These are phyloP conservation scores for Chloromyia formosa DNA, from an alignment of 2,888 invertebrate species.

Conservation along the genomic window DNA sequence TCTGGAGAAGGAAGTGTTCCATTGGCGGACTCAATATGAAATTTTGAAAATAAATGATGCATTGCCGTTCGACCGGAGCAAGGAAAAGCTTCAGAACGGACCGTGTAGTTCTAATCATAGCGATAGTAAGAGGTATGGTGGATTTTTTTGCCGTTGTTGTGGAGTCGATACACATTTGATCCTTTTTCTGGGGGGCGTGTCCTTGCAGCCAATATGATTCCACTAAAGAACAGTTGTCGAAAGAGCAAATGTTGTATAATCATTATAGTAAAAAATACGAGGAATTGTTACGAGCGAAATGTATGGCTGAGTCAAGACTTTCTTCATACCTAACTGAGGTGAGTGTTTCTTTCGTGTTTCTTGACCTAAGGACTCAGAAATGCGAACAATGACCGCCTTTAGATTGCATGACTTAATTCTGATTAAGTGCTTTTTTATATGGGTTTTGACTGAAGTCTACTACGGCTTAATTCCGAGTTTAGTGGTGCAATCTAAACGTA, in stretches of 20 bases:
- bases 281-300: slow-evolving; percentile 60
- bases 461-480: too few relatives aligned
- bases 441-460: too few relatives aligned
- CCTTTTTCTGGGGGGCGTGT: too few relatives aligned
- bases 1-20: slow-evolving; percentile 74
- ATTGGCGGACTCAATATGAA: slow-evolving; percentile 79
- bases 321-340: slow-evolving; percentile 63
- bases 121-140: slow-evolving; percentile 48
- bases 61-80: slow-evolving; percentile 45
- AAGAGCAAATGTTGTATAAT: slow-evolving; percentile 61
- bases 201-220: slow-evolving; percentile 42
- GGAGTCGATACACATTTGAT: not conserved
- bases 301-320: slow-evolving; percentile 60
- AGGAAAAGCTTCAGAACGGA: slow-evolving; percentile 47
- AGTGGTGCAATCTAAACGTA: too few relatives aligned
- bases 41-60: slow-evolving; percentile 69
- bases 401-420: too few relatives aligned
- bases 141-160: slow-evolving; percentile 9
- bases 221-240: slow-evolving; percentile 50
- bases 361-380: too few relatives aligned
- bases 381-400: too few relatives aligned
- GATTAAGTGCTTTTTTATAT: too few relatives aligned
- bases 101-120: slow-evolving; percentile 45
- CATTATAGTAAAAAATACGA: slow-evolving; percentile 61
- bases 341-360: not conserved